Percentiles rank a stretch among this genome's conserved stretches.
Evolutionary conservation across 2,113 vertebrate genomes (phyloP).

Genomic region (Hiodon tergisus): DNA sequence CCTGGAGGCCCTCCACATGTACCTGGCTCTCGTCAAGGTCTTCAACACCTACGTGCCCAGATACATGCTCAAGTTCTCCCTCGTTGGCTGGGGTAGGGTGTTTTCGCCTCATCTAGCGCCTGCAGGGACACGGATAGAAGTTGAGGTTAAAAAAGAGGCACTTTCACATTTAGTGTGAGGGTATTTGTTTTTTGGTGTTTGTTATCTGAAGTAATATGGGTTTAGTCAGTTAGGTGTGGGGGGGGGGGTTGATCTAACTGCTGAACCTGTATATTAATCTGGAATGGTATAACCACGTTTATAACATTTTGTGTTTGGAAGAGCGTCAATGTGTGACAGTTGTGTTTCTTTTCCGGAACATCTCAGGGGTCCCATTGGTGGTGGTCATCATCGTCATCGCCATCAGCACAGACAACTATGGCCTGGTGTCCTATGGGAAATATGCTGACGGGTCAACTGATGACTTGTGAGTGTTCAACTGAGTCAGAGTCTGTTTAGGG

Average conservation of each 20-base stretch:
- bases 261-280: too few species aligned
- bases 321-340: neutral
- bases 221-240: too few species aligned
- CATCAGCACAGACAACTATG: constrained; percentile 75
- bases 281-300: too few species aligned
- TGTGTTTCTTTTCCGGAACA: neutral
- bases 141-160: too few species aligned
- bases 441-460: constrained; percentile 65
- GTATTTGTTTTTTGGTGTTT: too few species aligned
- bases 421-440: constrained; percentile 72
- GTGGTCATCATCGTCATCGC: constrained; percentile 78
- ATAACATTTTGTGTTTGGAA: neutral
- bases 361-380: constrained; percentile 75
- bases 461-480: constrained; percentile 73
- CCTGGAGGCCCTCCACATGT: constrained; percentile 96
- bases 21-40: constrained; percentile 91
- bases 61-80: constrained; percentile 88
- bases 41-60: constrained; percentile 82
- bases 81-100: constrained; percentile 80
- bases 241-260: too few species aligned
- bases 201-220: too few species aligned
- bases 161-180: too few species aligned
- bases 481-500: too few species aligned
- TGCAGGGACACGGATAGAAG: neutral
- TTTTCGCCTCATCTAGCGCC: too few species aligned